A percentile compares a stretch with the other conserved stretches of the same genome.
Conservation (phyloP, 2,888 invertebrate genomes). For the Caenorhabditis auriculariae region DNA sequence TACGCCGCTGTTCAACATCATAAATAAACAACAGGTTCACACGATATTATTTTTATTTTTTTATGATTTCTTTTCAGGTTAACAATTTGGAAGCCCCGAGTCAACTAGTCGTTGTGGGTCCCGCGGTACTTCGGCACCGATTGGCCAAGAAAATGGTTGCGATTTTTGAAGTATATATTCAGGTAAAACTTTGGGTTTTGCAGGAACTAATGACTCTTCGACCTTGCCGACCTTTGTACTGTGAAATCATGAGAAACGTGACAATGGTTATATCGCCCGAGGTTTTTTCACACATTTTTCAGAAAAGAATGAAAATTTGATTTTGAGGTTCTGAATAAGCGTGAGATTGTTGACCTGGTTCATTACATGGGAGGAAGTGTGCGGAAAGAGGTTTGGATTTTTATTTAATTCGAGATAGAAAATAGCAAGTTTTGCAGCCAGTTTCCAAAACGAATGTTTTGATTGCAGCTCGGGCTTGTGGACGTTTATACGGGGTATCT, state of each 20-base stretch:
- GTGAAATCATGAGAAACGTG: conserved; percentile 30
- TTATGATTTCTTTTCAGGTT: not conserved
- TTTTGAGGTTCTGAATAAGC: conserved; percentile 21
- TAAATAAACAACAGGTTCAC: conserved; percentile 14
- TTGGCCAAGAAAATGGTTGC: conserved; percentile 18
- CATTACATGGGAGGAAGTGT: conserved; percentile 96
- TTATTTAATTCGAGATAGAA: not conserved
- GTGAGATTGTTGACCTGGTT: conserved; percentile 75
- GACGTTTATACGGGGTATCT: conserved; percentile 11
- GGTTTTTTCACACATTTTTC: too few species aligned
- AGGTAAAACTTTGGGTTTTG: not conserved
- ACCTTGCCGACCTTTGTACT: conserved; percentile 29
- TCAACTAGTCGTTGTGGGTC: conserved; percentile 24
- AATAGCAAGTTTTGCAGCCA: conserved; percentile 12
- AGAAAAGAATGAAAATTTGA: too few species aligned
- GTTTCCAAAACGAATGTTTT: conserved; percentile 24
- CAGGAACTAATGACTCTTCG: conserved; percentile 23
- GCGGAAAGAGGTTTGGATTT: conserved; percentile 66
- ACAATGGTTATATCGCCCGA: too few species aligned
- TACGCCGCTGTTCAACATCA: conserved; percentile 15
- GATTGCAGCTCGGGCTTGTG: conserved; percentile 18
- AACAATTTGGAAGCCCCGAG: not conserved
- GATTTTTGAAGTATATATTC: not conserved
- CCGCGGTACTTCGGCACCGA: conserved; percentile 22
- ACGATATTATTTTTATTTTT: not conserved